phyloP scores from a whole-genome alignment of 2,797 vertebrate species.

The Coranthus polyacanthus region DNA sequence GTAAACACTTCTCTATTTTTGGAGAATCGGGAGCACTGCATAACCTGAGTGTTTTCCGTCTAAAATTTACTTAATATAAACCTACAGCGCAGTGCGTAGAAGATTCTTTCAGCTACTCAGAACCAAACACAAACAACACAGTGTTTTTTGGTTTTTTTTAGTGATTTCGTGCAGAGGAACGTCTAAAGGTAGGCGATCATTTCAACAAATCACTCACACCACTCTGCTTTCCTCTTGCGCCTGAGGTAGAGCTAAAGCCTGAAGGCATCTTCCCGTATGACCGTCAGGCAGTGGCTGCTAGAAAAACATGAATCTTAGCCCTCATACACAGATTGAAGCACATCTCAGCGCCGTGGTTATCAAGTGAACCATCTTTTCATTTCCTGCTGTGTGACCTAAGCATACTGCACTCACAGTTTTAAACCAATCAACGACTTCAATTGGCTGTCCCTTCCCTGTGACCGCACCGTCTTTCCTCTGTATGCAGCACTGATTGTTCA shows the following conservation, averaged over 20 bases:
- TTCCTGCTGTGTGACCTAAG: conserved; percentile 56
- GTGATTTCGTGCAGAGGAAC: too few relatives aligned
- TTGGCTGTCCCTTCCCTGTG: conserved; percentile 17
- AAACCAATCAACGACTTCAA: conserved; percentile 51
- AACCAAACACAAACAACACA: not conserved
- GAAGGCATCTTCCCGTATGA: conserved; percentile 24
- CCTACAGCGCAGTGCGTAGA: not conserved
- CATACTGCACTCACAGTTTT: conserved; percentile 27
- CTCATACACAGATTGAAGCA: conserved; percentile 59
- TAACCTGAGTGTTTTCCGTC: not conserved
- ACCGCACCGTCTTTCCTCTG: conserved; percentile 37
- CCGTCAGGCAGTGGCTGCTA: conserved; percentile 41
- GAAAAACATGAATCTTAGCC: conserved; percentile 58
- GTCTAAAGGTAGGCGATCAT: conserved; percentile 1
- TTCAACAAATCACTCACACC: conserved; percentile 6
- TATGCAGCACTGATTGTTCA: conserved; percentile 69
- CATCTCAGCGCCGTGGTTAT: conserved; percentile 41
- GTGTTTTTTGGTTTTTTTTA: too few relatives aligned
- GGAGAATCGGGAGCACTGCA: conserved; percentile 3
- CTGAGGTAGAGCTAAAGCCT: conserved; percentile 23
- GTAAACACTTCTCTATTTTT: conserved; percentile 19
- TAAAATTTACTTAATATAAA: not conserved
- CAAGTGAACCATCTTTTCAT: conserved; percentile 59
- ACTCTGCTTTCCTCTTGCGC: conserved; percentile 53
- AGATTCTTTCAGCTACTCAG: conserved; percentile 1